These are phyloP conservation scores for Spisula subtruncata DNA, from an alignment of 2,888 invertebrate species.

Conservation along the genomic window DNA sequence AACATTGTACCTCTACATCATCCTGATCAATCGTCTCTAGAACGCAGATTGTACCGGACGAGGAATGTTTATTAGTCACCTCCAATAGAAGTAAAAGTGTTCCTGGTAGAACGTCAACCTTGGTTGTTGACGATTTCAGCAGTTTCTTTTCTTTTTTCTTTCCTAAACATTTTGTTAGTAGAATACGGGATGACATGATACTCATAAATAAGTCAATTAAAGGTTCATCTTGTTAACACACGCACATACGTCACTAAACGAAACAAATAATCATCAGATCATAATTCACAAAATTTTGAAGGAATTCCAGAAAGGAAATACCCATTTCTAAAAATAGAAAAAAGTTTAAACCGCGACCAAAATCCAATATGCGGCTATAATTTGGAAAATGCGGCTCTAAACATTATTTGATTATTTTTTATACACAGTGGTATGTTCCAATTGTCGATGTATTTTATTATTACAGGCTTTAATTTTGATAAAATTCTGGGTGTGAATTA, in stretches of 20 bases:
- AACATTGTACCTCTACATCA: constrained; percentile 77
- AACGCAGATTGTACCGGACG: constrained; percentile 47
- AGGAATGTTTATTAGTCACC: constrained; percentile 39
- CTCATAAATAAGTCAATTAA: neutral
- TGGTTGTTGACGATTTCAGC: constrained; percentile 67
- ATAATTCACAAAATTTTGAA: constrained; percentile 16
- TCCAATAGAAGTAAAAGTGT: constrained; percentile 72
- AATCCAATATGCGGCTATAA: too few relatives aligned
- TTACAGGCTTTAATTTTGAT: too few relatives aligned
- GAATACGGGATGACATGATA: constrained; percentile 67
- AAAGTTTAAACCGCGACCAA: too few relatives aligned
- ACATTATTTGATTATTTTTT: too few relatives aligned
- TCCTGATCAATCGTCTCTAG: constrained; percentile 74
- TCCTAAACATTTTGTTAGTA: constrained; percentile 76
- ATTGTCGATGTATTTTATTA: too few relatives aligned
- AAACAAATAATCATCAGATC: neutral
- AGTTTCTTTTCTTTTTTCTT: constrained; percentile 78
- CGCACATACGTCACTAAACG: neutral
- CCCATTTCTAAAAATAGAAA: constrained; percentile 41
- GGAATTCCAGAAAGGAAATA: constrained; percentile 46
- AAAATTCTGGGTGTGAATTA: too few relatives aligned
- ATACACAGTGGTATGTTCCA: too few relatives aligned
- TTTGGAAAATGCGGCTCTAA: too few relatives aligned
- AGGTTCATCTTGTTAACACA: neutral
- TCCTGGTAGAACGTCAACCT: constrained; percentile 81